Percentiles rank a stretch among this genome's conserved stretches.
These are phyloP conservation scores for Schizotus pectinicornis DNA, from an alignment of 2,888 invertebrate species.

Conservation along the genomic window DNA sequence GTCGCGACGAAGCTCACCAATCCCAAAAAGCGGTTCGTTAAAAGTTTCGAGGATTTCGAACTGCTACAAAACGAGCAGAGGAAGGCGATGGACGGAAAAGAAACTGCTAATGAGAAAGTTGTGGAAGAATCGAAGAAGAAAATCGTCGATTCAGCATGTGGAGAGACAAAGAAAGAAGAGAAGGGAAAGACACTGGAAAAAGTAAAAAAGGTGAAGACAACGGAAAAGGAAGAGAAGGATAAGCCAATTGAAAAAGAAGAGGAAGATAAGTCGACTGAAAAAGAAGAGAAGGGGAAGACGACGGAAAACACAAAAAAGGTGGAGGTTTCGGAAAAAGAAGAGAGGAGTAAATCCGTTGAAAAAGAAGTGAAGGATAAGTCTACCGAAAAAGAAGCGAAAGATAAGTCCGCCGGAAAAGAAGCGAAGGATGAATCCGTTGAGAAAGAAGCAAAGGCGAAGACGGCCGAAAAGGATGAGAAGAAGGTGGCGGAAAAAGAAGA, in stretches of 20 bases:
- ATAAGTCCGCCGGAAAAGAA: background rate
- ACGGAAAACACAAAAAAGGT: background rate
- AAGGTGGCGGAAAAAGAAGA: too few relatives aligned
- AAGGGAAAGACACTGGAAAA: background rate
- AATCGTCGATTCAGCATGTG: conserved; percentile 20
- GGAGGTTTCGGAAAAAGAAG: background rate
- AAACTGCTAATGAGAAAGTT: background rate
- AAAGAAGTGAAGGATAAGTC: background rate
- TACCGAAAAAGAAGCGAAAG: background rate
- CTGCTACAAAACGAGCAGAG: conserved; percentile 38
- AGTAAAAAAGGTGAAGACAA: background rate
- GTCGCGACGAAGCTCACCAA: conserved; percentile 50
- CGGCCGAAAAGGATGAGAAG: background rate
- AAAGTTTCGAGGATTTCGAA: conserved; percentile 56
- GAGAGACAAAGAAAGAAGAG: conserved; percentile 7
- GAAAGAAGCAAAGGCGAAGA: conserved; percentile 6
- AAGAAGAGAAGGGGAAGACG: conserved; percentile 12
- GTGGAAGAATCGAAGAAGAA: conserved; percentile 19
- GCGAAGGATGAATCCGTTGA: background rate
- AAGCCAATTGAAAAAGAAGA: background rate
- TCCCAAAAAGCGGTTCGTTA: conserved; percentile 56
- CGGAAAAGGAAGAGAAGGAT: conserved; percentile 2
- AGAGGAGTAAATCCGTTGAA: background rate
- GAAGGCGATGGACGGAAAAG: conserved; percentile 31
- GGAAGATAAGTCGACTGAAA: conserved; percentile 8